phyloP scores from a whole-genome alignment of 2,888 invertebrate species.

The Harpalus rufipes region DNA sequence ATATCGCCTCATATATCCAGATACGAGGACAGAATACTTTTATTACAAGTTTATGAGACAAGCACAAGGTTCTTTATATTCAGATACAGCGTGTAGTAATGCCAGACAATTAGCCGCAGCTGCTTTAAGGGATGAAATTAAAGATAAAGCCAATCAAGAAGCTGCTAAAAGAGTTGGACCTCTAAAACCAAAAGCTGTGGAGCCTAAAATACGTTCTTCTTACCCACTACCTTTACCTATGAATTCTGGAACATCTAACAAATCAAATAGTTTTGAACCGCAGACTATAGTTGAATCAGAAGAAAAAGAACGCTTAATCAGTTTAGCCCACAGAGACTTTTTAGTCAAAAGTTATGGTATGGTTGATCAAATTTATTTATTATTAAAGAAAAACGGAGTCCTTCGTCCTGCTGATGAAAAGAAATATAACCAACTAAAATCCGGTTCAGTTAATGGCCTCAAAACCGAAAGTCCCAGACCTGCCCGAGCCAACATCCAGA shows the following conservation, averaged over 20 bases:
- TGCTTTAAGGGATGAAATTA: conserved; percentile 84
- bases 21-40: conserved; percentile 78
- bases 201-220: conserved; percentile 14
- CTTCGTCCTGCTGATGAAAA: conserved; percentile 83
- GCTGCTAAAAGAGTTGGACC: conserved; percentile 78
- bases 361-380: conserved; percentile 83
- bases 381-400: conserved; percentile 84
- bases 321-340: conserved; percentile 84
- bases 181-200: conserved; percentile 17
- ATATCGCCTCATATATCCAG: conserved; percentile 86
- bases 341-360: conserved; percentile 85
- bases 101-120: conserved; percentile 88
- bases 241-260: conserved; percentile 7
- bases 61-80: conserved; percentile 86
- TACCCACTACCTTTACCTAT: conserved; percentile 2
- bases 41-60: conserved; percentile 88
- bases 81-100: conserved; percentile 87
- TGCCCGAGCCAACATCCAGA: conserved; percentile 65
- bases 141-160: conserved; percentile 81
- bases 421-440: conserved; percentile 77
- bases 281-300: conserved; percentile 85
- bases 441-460: conserved; percentile 18
- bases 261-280: conserved; percentile 79
- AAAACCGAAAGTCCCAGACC: conserved; percentile 24
- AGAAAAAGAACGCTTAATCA: conserved; percentile 84